Evolutionary conservation across 2,888 invertebrate species (phyloP).

Genomic region (Netelia virgata): DNA sequence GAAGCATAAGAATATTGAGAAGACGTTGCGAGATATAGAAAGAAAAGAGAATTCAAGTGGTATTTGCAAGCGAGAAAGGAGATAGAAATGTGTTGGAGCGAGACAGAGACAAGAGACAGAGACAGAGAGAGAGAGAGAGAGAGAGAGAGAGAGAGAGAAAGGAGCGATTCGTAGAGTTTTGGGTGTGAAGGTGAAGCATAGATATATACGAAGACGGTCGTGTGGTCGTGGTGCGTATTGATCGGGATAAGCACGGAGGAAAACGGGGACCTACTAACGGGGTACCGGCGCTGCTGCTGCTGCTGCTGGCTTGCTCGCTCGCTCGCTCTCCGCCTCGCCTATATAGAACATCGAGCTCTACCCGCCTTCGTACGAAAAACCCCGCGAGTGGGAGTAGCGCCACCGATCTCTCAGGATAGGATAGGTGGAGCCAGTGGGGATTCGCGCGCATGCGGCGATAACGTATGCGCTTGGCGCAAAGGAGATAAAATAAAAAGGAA

Average conservation of each 20-base stretch:
- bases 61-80: not conserved
- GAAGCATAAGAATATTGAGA: not conserved
- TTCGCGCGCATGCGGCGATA: slow-evolving; percentile 70
- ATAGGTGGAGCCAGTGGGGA: slow-evolving; percentile 62
- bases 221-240: slow-evolving; percentile 73
- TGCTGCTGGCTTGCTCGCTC: slow-evolving; percentile 31
- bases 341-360: slow-evolving; percentile 12
- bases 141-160: slow-evolving; percentile 7
- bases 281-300: slow-evolving; percentile 53
- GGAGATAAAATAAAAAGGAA: not conserved
- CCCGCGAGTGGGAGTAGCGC: slow-evolving; percentile 57
- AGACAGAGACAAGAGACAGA: not conserved
- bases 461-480: slow-evolving; percentile 56
- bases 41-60: not conserved
- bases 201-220: slow-evolving; percentile 64
- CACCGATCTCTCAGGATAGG: slow-evolving; percentile 52
- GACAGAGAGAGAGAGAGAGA: slow-evolving; percentile 2
- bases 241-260: slow-evolving; percentile 74
- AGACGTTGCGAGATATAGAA: not conserved
- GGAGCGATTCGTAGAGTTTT: slow-evolving; percentile 40
- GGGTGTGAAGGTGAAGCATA: slow-evolving; percentile 66
- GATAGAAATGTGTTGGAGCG: not conserved
- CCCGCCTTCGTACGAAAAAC: slow-evolving; percentile 6
- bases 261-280: slow-evolving; percentile 73
- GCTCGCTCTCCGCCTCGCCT: slow-evolving; percentile 15